Evolutionary conservation across 92 coral and sea anemone species (phyloP).

Genomic region (Bergia sp.): DNA sequence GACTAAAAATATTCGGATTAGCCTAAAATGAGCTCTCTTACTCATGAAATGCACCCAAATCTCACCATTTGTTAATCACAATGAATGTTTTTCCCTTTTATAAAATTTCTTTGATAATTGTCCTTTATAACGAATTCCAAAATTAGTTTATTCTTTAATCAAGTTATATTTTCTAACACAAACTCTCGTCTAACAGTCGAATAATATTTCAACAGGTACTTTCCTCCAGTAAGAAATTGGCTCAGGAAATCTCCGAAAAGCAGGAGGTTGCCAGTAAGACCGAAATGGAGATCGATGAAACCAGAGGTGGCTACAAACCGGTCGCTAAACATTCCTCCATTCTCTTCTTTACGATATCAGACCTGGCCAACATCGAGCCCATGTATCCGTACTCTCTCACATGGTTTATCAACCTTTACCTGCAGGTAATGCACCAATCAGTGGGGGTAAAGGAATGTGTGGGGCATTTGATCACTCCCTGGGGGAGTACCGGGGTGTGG

Average conservation of each 20-base stretch:
- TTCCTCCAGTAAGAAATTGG: constrained; percentile 89
- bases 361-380: constrained; percentile 96
- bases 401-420: too few species aligned
- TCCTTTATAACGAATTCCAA: neutral
- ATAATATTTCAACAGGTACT: constrained; percentile 61
- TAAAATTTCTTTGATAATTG: neutral
- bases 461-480: too few species aligned
- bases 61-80: neutral
- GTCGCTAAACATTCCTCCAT: constrained; percentile 96
- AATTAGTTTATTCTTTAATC: neutral
- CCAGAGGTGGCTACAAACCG: constrained; percentile 95
- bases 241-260: constrained; percentile 90
- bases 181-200: neutral
- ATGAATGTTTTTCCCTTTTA: too few species aligned
- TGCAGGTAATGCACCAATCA: too few species aligned
- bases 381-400: constrained; percentile 78
- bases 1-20: too few species aligned
- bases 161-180: neutral
- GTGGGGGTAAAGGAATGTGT: too few species aligned
- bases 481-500: too few species aligned
- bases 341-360: constrained; percentile 91
- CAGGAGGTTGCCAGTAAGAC: constrained; percentile 93
- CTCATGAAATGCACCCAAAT: neutral
- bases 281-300: constrained; percentile 91
- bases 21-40: too few species aligned